Percentiles rank a stretch among this genome's conserved stretches.
Evolutionary conservation across 2,888 invertebrate genomes (phyloP).

Genomic region (Eremobia ochroleuca): DNA sequence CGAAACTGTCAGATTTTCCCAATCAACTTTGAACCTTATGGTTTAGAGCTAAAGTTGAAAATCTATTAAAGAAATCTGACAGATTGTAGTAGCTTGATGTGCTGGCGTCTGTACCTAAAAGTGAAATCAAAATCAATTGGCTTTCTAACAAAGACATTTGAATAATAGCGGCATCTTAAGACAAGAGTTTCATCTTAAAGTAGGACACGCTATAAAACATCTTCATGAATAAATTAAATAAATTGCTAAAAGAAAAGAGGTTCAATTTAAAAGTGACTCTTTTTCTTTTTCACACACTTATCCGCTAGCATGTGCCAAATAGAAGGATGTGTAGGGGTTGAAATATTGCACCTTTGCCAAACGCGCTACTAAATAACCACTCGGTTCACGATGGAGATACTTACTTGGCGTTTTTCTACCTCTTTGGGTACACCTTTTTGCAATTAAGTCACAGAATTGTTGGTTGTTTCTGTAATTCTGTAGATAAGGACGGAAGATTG

Average conservation of each 20-base stretch:
- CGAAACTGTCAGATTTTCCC: too few species aligned
- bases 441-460: conserved; percentile 22
- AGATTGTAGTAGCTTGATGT: too few species aligned
- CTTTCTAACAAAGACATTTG: conserved; percentile 27
- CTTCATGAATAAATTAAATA: conserved; percentile 76
- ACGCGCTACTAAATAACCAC: conserved; percentile 56
- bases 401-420: conserved; percentile 20
- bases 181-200: conserved; percentile 56
- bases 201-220: conserved; percentile 68
- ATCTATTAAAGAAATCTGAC: too few species aligned
- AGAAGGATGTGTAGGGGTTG: conserved; percentile 64
- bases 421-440: conserved; percentile 14
- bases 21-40: too few species aligned
- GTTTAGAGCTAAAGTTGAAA: too few species aligned
- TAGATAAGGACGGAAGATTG: not conserved
- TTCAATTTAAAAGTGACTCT: conserved; percentile 66
- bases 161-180: conserved; percentile 37
- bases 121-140: conserved; percentile 48
- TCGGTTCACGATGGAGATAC: conserved; percentile 46
- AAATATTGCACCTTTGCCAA: conserved; percentile 68
- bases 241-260: conserved; percentile 44
- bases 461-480: not conserved
- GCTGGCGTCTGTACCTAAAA: conserved; percentile 15
- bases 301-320: conserved; percentile 68
- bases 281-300: conserved; percentile 72